Base-by-base conservation (phyloP, 2,888 invertebrate genomes). In the Tetragnatha montana region DNA sequence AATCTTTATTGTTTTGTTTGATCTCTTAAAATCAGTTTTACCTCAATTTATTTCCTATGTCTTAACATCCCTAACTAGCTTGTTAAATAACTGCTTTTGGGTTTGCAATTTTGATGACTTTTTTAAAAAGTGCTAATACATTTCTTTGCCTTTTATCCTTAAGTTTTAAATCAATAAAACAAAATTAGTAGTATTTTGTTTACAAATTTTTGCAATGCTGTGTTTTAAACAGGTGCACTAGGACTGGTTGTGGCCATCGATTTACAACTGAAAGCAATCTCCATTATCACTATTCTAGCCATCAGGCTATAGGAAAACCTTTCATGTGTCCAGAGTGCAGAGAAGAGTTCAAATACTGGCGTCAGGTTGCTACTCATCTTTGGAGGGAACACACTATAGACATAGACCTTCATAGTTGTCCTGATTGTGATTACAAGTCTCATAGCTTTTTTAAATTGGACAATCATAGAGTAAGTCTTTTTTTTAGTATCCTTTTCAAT, bases 281-380 rank as follows among this genome's bases (percentile, higher is more conserved):
- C 89, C 93, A 94, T 1, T 96, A 96, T 92, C 96, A 96, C 92
- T 93, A 95, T 71, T 94, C 94, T 92, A 96, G 96, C 92, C 96
- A 96, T 92, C 19, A 69, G 8, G 92, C 92, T 21, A 88, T 91
- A 8, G 92, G 90, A 35, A 92, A 92, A 19, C 82, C 82, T 70
- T 93, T 92, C 83, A 91, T 92, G 68, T 93, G 93, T 91, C 91
- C 90, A 6, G 92, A 92, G 76, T 93, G 93, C 83, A 87, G 91
- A 12, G 91, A 92, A n/a, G 88, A 91, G 51, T 92, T 92, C 91
- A 90, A 92, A 7, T 91, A 92, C 50, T 96, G 96, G 96, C 94
- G 95, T 22, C 94, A 94, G 7, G 95, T 96, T 92, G 95, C 95
- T 8, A 93, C 95, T 91, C 96, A 96, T 93, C 93, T 96, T 92